These are phyloP conservation scores for Ciconia nigra DNA, from an alignment of 2,797 vertebrate species.

Conservation along the genomic window DNA sequence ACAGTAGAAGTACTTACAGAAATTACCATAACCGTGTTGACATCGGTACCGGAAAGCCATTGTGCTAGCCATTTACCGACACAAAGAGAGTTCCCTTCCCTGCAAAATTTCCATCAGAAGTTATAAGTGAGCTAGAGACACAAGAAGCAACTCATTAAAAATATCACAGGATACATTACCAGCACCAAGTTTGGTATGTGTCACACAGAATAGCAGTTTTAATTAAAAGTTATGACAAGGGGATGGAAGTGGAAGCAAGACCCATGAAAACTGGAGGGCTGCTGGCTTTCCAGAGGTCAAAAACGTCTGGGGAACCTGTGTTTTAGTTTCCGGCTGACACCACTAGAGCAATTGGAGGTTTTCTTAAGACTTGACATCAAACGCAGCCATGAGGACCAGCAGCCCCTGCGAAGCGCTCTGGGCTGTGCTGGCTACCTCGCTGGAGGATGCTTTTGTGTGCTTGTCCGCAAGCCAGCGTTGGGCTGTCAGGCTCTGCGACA, in stretches of 20 bases:
- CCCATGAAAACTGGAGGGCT: neutral
- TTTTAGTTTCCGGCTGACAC: neutral
- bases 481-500: neutral
- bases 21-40: neutral
- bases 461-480: neutral
- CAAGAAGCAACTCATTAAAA: neutral
- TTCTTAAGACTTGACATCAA: neutral
- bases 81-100: neutral
- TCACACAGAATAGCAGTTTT: neutral
- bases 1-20: neutral
- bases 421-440: neutral
- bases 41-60: neutral
- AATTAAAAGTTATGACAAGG: neutral
- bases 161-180: neutral
- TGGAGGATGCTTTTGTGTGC: neutral
- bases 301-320: neutral
- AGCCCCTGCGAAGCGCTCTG: neutral
- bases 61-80: neutral
- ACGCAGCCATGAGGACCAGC: neutral
- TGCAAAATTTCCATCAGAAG: neutral
- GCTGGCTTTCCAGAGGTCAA: neutral
- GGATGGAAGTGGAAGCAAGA: neutral
- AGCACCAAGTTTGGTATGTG: neutral
- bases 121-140: neutral
- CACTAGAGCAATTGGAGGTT: neutral